These are phyloP conservation scores for Caenorhabditis sinica DNA, from an alignment of 2,888 invertebrate genomes.

Conservation along the genomic window DNA sequence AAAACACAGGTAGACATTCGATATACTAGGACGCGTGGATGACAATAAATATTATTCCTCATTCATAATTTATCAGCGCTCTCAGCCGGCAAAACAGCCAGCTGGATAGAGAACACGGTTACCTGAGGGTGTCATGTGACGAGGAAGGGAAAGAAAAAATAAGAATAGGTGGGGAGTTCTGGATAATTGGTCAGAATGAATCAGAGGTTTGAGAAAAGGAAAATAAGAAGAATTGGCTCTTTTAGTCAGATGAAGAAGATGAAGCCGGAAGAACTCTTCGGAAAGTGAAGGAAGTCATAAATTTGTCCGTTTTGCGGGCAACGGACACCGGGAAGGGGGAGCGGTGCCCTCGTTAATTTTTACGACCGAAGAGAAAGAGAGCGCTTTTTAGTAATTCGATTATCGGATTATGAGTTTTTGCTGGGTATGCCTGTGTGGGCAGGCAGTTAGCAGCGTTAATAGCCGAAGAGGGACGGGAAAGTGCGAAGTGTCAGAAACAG, in stretches of 20 bases:
- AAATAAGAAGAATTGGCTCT: slow-evolving; percentile 1
- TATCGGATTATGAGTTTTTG: slow-evolving; percentile 54
- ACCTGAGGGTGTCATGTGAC: slow-evolving; percentile 41
- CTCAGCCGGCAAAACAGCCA: slow-evolving; percentile 11
- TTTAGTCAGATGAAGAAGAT: background rate
- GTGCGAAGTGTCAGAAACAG: slow-evolving; percentile 48
- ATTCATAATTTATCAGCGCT: slow-evolving; percentile 55
- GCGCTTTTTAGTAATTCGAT: slow-evolving; percentile 47
- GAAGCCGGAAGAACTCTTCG: background rate
- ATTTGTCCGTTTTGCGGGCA: slow-evolving; percentile 38
- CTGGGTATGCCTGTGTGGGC: background rate
- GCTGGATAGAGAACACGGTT: background rate
- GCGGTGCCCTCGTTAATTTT: slow-evolving; percentile 52
- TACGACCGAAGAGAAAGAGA: slow-evolving; percentile 22
- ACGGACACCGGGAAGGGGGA: slow-evolving; percentile 8
- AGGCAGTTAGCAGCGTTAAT: slow-evolving; percentile 2
- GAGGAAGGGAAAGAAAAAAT: background rate
- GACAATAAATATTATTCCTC: slow-evolving; percentile 53
- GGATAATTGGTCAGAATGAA: slow-evolving; percentile 24
- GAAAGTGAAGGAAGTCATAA: slow-evolving; percentile 46
- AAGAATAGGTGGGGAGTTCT: background rate
- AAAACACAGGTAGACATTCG: slow-evolving; percentile 4
- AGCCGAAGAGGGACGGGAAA: slow-evolving; percentile 10
- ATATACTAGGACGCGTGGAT: background rate
- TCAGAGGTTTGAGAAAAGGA: slow-evolving; percentile 25